These are phyloP conservation scores for Hyla sarda DNA, from an alignment of 2,113 vertebrate species.

Conservation along the genomic window DNA sequence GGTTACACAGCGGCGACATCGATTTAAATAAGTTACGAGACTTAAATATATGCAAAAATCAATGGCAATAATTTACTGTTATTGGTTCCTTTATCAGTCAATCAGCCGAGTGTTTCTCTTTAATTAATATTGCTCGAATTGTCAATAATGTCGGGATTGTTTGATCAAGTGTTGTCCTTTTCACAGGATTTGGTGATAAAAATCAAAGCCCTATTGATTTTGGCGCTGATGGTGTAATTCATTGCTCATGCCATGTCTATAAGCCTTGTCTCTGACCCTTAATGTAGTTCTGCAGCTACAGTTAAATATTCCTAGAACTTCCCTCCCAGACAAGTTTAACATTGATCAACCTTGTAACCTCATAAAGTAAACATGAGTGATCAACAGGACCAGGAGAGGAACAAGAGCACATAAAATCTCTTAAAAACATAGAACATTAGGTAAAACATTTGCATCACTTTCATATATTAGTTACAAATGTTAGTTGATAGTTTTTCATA, in stretches of 20 bases:
- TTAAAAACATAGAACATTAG: not conserved
- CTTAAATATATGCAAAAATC: constrained; percentile 33
- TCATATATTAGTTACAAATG: no score
- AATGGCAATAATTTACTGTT: constrained; percentile 66
- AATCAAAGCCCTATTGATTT: constrained; percentile 77
- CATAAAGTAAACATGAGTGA: constrained; percentile 55
- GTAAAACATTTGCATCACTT: no score
- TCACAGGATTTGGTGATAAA: constrained; percentile 77
- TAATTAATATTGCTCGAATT: constrained; percentile 82
- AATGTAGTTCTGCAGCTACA: constrained; percentile 68
- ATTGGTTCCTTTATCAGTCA: constrained; percentile 71
- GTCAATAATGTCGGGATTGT: constrained; percentile 69
- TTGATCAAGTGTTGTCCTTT: constrained; percentile 80
- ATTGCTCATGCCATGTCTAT: constrained; percentile 69
- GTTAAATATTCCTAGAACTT: constrained; percentile 72
- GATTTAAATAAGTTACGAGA: constrained; percentile 23
- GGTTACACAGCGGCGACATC: not conserved
- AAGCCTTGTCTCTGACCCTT: constrained; percentile 71
- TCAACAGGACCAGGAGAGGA: constrained; percentile 36
- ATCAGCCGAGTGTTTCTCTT: constrained; percentile 76
- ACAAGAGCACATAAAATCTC: not conserved
- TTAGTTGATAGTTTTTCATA: no score
- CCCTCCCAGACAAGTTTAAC: constrained; percentile 73
- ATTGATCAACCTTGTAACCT: constrained; percentile 68
- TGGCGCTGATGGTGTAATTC: constrained; percentile 74